These are phyloP conservation scores for Gallinago solitaria DNA, from an alignment of 2,797 vertebrate species.

Conservation along the genomic window DNA sequence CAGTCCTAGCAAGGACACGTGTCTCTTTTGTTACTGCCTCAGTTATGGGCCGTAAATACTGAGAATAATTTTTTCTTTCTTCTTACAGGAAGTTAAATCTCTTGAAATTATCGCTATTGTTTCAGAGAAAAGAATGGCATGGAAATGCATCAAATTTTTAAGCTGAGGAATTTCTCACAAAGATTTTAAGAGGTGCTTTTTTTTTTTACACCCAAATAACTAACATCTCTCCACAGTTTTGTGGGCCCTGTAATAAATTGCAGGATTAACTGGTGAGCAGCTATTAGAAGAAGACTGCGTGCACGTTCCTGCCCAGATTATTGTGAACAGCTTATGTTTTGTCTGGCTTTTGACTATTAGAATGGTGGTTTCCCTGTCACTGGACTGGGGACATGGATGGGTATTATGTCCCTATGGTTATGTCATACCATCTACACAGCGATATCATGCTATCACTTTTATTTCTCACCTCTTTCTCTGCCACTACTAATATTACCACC, in stretches of 20 bases:
- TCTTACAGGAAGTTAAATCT: background rate
- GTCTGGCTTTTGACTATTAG: background rate
- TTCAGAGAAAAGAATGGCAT: background rate
- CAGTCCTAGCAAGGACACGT: background rate
- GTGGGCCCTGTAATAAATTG: background rate
- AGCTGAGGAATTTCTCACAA: background rate
- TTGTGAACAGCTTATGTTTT: background rate
- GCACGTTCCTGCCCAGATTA: background rate
- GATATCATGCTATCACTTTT: background rate
- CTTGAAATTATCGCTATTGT: background rate
- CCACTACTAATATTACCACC: background rate
- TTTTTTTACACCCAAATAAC: background rate
- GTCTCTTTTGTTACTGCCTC: background rate
- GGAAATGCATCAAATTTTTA: background rate
- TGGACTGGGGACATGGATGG: background rate
- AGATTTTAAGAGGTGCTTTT: background rate
- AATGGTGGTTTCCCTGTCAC: background rate
- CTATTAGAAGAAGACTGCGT: background rate
- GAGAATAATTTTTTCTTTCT: background rate
- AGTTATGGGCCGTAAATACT: background rate
- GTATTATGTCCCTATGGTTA: too few species aligned
- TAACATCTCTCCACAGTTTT: background rate
- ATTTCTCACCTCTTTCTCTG: background rate
- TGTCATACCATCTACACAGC: background rate
- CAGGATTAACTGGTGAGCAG: background rate